Evolutionary conservation across 2,797 vertebrate species (phyloP), one percentile per base, ranked within the genome.

Genomic region (Anas acuta): DNA sequence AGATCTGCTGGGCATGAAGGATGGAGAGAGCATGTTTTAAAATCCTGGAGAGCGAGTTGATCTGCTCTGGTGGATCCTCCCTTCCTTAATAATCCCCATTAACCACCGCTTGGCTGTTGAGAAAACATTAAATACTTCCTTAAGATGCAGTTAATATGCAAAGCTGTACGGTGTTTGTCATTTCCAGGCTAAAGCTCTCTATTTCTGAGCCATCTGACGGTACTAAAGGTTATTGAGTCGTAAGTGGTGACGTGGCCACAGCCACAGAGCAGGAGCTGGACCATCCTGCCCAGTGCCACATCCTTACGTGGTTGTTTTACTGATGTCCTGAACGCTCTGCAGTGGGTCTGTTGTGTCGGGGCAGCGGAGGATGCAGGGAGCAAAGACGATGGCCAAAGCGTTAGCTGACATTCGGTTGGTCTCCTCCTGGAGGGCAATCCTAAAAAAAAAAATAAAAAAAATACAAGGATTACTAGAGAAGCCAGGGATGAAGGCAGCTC

Each of bases 321-420:
- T 98, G 96, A 99, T 99, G 97, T 99, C 99, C 97, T 99, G 99
- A 49, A 99, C 99, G 0, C 99, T 99, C 97, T 99, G 99, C 33
- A 99, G 98, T 0, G 99, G 99, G 73, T 99, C 99, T 0, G 98
- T 99, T 9, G 98, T 99, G 97, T 99, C 99, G 0, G 99, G 99
- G 89, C 99, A 99, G 91, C 99, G 99, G 61, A 99, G 98, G 95
- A 99, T 99, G 84, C 99, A 99, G 22, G 99, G 99, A 41, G 99
- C 99, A 87, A 99, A 99, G 57, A 99, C 99, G 14, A 99, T 99
- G 62, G 99, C 99, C 97, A 99, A 94, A 86, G 99, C 99, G 5
- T 99, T 99, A 16, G 99, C 98, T 47, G 99, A 99, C 99, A 99
- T 99, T 26, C 99, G 98, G 96, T 99, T 99, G 17, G 99, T 99